Base-by-base conservation (phyloP, 2,888 invertebrate genomes). In the Drosophila fulvimacula region DNA sequence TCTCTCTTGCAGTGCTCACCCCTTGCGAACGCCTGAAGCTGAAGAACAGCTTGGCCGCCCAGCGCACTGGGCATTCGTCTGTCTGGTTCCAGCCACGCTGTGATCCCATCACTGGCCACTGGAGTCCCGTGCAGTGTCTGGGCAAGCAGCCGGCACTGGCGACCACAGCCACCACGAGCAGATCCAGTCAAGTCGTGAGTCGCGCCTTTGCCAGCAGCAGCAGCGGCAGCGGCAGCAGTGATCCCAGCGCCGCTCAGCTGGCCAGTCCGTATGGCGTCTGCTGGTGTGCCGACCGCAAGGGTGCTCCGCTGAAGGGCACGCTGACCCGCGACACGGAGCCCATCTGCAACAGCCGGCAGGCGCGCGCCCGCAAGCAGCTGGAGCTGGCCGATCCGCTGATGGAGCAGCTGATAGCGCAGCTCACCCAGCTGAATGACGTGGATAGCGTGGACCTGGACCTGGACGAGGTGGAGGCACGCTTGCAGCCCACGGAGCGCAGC, bases 271-370 rank as follows among this genome's bases (percentile, higher is more conserved):
- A 95, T 88, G 96, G 96, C 5, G 96, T 97, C 0, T 97, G 97
- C 87, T 97, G 97, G 97, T 97, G 97, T 91, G 97, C 97, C 2
- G 96, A 96, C 82, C 95, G 95, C 38, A 95, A 95, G 78, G 97
- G 97, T 0, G 96, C 96, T 76, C 96, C 96, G 0, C 92, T 96
- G 2, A 96, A 96, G 91, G 97, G 97, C 1, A 96, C 96, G 0
- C 92, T 97, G 52, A 95, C 96, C 0, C 94, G 96, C 51, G 96
- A 96, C 21, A 93, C 94, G 1, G 95, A 95, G 75, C 97, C 97
- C 0, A 93, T 94, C 39, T 97, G 97, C 91, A 96, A 96, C 91
- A 96, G 96, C 91, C 94, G 97, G 41, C 96, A 96, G 90, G 96
- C 96, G 0, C 94, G 97, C 68, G 94, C 94, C 24, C 92, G 94